phyloP scores from a whole-genome alignment of 2,888 invertebrate species.

The Amiota mariae region DNA sequence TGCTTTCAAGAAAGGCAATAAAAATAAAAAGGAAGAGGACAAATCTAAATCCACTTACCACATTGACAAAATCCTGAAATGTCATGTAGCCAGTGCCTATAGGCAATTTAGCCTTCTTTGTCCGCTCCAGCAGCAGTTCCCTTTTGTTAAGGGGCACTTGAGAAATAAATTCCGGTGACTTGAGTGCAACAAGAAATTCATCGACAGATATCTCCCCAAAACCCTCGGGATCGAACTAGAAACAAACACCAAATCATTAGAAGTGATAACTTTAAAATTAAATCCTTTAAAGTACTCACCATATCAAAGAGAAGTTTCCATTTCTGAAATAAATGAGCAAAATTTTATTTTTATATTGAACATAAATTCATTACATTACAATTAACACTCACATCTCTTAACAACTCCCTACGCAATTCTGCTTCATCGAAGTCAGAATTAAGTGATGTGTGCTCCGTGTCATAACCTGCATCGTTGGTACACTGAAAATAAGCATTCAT shows the following conservation, averaged over 20 bases:
- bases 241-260: background rate
- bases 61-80: conserved; percentile 94
- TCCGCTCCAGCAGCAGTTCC: conserved; percentile 83
- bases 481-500: conserved; percentile 54
- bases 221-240: conserved; percentile 91
- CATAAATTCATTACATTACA: too few species aligned
- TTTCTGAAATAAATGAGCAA: conserved; percentile 79
- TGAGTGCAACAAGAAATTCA: conserved; percentile 85
- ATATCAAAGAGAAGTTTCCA: conserved; percentile 91
- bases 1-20: background rate
- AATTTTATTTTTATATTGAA: too few species aligned
- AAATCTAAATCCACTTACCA: conserved; percentile 80
- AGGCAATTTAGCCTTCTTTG: conserved; percentile 79
- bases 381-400: conserved; percentile 89
- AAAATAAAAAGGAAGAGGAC: background rate
- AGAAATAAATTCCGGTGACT: conserved; percentile 83
- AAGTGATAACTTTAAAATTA: background rate
- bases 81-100: conserved; percentile 82
- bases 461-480: conserved; percentile 78
- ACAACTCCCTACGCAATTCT: conserved; percentile 82
- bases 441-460: conserved; percentile 87
- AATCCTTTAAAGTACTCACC: conserved; percentile 75
- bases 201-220: conserved; percentile 93
- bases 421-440: conserved; percentile 87
- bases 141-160: conserved; percentile 85